Evolutionary conservation across 2,888 invertebrate species (phyloP).

Genomic region (Melipona beecheii): DNA sequence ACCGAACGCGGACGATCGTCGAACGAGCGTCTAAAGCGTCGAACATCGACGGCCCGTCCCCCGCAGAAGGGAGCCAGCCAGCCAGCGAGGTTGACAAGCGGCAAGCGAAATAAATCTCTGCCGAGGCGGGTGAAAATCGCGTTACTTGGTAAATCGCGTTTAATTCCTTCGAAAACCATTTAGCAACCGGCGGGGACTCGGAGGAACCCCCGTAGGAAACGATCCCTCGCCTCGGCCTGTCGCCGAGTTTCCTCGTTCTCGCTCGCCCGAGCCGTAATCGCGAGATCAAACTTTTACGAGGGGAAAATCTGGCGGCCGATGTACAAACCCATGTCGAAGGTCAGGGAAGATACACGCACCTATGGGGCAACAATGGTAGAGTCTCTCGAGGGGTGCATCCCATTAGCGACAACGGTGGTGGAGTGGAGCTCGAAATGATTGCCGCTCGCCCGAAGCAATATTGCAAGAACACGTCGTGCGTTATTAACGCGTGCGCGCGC

Average conservation of each 20-base stretch:
- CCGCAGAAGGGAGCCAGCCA: neutral
- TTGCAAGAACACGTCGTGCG: conserved; percentile 74
- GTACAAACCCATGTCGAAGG: conserved; percentile 67
- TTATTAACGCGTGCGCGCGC: conserved; percentile 74
- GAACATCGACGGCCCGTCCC: neutral
- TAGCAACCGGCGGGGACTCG: conserved; percentile 14
- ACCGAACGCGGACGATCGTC: neutral
- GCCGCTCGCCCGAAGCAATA: conserved; percentile 71
- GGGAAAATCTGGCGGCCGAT: conserved; percentile 60
- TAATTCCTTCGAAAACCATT: conserved; percentile 50
- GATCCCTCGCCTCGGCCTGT: conserved; percentile 3
- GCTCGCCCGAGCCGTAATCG: conserved; percentile 57
- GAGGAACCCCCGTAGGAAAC: conserved; percentile 3
- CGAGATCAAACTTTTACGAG: conserved; percentile 65
- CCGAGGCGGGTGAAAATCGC: conserved; percentile 24
- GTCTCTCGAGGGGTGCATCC: conserved; percentile 73
- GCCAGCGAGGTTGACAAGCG: neutral
- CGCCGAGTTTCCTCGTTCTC: conserved; percentile 59
- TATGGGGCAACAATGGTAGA: conserved; percentile 70
- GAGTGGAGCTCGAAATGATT: conserved; percentile 61
- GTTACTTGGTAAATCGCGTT: conserved; percentile 47
- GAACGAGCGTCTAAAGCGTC: neutral
- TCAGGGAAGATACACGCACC: conserved; percentile 69
- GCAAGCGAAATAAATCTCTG: neutral
- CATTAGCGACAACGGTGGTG: conserved; percentile 65